Evolutionary conservation across 1,140 invertebrate genomes (phyloP), one percentile per base, ranked within the genome.

Genomic region (Liolophura sinensis): DNA sequence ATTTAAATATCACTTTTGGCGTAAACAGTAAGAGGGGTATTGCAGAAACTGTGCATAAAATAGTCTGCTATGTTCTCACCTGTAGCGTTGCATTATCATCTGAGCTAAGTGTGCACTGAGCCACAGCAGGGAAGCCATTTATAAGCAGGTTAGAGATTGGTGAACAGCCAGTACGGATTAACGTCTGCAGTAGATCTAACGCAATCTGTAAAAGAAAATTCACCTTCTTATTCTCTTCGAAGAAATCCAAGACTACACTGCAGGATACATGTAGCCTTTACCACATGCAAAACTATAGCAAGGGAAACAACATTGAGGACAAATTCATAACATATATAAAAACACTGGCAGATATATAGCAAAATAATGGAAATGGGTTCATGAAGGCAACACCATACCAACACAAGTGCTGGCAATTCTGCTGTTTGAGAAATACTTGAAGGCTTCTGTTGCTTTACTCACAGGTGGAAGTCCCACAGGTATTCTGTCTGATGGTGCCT

Each of bases 1-100:
- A n/a, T n/a, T n/a, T n/a, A n/a, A 40, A 40, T 40, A 3, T 60
- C 31, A 46, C 52, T 50, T 24, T 69, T 56, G 15, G 1, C 16
- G 24, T 25, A 60, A 22, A 24, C n/a, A 47, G n/a, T 59, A 3
- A 40, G 31, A 40, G 31, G 31, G 31, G 31, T 40, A 40, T 9
- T 18, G 49, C 49, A 49, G 24, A 46, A 31, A 52, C 31, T 55
- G 60, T 58, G 24, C 58, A 31, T 47, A 1, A 24, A 12, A 25
- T 14, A 48, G 6, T 40, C 9, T 3, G 31, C 31, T 20, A 51
- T 27, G 57, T 16, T 67, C 63, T 60, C 66, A 86, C 85, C 82
- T 91, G 90, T 73, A 92, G 84, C 5, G 89, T 89, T 15, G 87
- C 85, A 74, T 89, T 89, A 66, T 85, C 84, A 65, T 85, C 84